Conservation (phyloP, 2,113 vertebrate species). For the Hippocampus mohnikei region DNA sequence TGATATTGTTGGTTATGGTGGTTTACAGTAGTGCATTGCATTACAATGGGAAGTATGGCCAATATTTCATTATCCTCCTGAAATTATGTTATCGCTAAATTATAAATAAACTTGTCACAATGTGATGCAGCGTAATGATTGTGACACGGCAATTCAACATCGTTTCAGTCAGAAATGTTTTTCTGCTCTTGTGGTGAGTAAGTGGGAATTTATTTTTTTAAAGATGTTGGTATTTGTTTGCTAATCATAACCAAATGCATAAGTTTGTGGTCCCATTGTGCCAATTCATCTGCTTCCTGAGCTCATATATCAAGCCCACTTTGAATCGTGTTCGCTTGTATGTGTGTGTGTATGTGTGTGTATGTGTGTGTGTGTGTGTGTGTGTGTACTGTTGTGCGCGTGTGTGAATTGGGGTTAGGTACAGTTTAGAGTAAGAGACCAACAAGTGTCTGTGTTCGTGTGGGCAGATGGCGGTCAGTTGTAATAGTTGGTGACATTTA, state of each 20-base stretch:
- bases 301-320: background rate
- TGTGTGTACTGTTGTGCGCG: background rate
- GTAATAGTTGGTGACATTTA: background rate
- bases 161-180: too few species aligned
- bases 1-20: background rate
- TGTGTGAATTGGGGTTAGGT: background rate
- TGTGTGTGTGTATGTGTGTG: slow-evolving; percentile 1
- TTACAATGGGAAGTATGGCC: background rate
- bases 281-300: background rate
- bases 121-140: too few species aligned
- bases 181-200: too few species aligned
- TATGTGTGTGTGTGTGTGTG: too few species aligned
- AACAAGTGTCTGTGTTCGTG: background rate
- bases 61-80: background rate
- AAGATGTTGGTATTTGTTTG: background rate
- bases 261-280: background rate
- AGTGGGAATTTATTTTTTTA: too few species aligned
- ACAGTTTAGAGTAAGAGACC: background rate
- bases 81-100: background rate
- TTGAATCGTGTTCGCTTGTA: background rate
- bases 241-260: background rate
- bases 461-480: background rate
- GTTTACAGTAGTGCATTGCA: background rate
- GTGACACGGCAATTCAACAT: too few species aligned
- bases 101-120: too few species aligned